phyloP scores from a whole-genome alignment of 2,797 vertebrate species.

The Urocyon cinereoargenteus region DNA sequence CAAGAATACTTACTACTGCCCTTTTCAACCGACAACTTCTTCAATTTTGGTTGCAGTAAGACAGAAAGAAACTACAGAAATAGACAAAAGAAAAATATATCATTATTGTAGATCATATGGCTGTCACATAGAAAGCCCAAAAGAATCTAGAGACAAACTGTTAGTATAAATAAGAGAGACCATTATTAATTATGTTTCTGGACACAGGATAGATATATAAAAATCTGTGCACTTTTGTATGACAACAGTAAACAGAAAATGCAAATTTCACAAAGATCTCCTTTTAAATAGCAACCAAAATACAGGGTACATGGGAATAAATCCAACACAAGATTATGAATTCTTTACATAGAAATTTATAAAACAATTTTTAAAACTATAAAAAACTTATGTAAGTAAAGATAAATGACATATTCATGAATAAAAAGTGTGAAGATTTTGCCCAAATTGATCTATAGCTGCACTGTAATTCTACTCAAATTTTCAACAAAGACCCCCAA shows the following conservation, averaged over 20 bases:
- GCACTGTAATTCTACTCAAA: slow-evolving; percentile 34
- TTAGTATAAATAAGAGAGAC: neutral
- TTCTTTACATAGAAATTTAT: neutral
- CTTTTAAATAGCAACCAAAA: slow-evolving; percentile 39
- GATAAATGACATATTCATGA: neutral
- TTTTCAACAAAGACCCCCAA: neutral
- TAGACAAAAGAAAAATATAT: neutral
- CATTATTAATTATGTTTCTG: neutral
- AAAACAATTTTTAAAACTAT: neutral
- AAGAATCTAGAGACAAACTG: neutral
- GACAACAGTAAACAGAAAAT: neutral
- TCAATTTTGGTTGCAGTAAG: neutral
- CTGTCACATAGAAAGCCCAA: neutral
- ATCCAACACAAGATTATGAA: neutral
- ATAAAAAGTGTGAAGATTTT: neutral
- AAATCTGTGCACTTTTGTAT: neutral
- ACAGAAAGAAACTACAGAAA: neutral
- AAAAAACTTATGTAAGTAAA: neutral
- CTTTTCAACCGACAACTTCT: neutral
- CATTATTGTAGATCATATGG: neutral
- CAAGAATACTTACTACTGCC: neutral
- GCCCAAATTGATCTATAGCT: neutral
- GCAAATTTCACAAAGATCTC: neutral
- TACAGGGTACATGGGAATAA: neutral
- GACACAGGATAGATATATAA: neutral